Base-by-base conservation (phyloP, 2,888 invertebrate genomes). In the Lordiphosa fenestrarum region DNA sequence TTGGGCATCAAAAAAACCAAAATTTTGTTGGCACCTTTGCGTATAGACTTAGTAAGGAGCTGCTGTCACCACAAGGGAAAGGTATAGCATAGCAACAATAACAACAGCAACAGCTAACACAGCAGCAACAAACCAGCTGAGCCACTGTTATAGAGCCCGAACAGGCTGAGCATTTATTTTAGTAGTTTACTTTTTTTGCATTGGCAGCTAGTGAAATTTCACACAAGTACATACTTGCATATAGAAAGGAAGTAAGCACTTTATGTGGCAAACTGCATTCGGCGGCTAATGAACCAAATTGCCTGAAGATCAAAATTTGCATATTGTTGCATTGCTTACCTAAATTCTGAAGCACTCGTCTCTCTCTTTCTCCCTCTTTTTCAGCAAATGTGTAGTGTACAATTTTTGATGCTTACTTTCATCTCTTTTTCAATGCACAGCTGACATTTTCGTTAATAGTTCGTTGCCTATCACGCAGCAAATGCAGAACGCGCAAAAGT, bases 381-480 rank as follows among this genome's bases (percentile, higher is more conserved):
- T 47, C 37, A 37, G 36, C 33, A 37, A 49, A 53, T 41, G 15
- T 46, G 37, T 44, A 37, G 37, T 66, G 15, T 48, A 48, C 21
- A 51, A 51, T 40, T n/a, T n/a, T n/a, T n/a, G n/a, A n/a, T 58
- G 64, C 48, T 48, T 30, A 53, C 12, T 55, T 41, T 50, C 12
- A 48, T 59, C 47, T 64, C 33, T 55, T 84, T 62, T 84, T 67
- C 62, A 77, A 78, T 65, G 77, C 86, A 73, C 84, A 88, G 87
- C 78, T 87, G 87, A 77, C 85, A 70, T 87, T 88, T 73, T 69
- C 78, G 66, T 66, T 76, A 76, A 83, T 88, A 64, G 72, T 86
- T 72, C 72, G 87, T 78, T 87, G 87, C 75, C 76, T 86, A 53
- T 83, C 83, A 81, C 82, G 76, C 69, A 67, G 78, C 64, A 84